Evolutionary conservation across 2,113 vertebrate genomes (phyloP).

Genomic region (Pterocles orientalis): DNA sequence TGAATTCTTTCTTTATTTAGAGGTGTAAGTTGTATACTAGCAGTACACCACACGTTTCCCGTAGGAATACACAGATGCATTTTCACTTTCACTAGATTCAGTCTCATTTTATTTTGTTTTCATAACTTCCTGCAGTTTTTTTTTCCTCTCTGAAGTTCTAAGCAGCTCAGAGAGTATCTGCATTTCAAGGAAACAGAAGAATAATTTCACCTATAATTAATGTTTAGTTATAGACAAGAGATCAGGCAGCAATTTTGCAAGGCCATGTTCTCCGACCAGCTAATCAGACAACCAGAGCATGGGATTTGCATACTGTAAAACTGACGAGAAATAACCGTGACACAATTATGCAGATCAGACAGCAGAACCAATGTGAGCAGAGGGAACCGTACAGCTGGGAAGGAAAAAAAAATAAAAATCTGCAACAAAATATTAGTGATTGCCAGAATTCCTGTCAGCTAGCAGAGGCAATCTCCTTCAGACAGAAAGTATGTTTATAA

Average conservation of each 20-base stretch:
- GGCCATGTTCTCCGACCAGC: not conserved
- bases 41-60: not conserved
- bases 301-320: slow-evolving; percentile 35
- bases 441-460: slow-evolving; percentile 14
- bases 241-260: slow-evolving; percentile 22
- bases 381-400: not conserved
- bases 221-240: not conserved
- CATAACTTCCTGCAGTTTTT: not conserved
- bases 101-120: not conserved
- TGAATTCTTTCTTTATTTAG: not conserved
- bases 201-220: slow-evolving; percentile 19
- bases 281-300: slow-evolving; percentile 31
- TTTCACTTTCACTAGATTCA: not conserved
- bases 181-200: not conserved
- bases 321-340: not conserved
- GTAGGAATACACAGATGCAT: not conserved
- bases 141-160: not conserved
- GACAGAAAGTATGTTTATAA: not conserved
- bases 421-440: not conserved
- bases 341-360: slow-evolving; percentile 34
- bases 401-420: not conserved
- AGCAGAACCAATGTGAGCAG: not conserved
- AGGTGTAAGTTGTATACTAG: accelerated
- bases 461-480: not conserved
- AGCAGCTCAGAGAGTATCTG: not conserved